These are phyloP conservation scores for Papilio gigon DNA, from an alignment of 2,888 invertebrate genomes.

Conservation along the genomic window DNA sequence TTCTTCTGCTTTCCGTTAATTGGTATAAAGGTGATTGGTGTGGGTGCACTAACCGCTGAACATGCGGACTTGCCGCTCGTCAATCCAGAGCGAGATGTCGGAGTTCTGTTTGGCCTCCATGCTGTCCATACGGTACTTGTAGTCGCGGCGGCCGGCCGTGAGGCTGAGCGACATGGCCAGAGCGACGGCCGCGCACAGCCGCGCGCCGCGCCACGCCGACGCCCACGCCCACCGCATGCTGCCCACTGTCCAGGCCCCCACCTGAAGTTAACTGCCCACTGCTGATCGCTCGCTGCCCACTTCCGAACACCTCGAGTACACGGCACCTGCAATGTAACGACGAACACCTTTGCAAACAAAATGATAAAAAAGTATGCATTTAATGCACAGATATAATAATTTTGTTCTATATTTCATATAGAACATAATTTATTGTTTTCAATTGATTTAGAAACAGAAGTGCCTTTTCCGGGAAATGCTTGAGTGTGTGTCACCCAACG, in stretches of 20 bases:
- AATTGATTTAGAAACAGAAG: not conserved
- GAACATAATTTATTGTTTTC: not conserved
- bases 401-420: not conserved
- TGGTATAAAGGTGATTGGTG: not conserved
- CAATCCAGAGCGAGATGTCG: conserved; percentile 94
- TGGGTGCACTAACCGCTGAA: conserved; percentile 87
- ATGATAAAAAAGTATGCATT: not conserved
- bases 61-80: conserved; percentile 94
- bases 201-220: conserved; percentile 67
- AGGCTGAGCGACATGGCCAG: conserved; percentile 70
- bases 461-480: not conserved
- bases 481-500: conserved; percentile 1
- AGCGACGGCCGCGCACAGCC: conserved; percentile 69
- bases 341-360: not conserved
- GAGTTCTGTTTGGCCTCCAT: conserved; percentile 59
- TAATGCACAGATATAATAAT: no score
- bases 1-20: no score
- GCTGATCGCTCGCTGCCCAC: not conserved
- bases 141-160: conserved; percentile 71
- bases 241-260: conserved; percentile 21
- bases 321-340: not conserved
- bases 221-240: conserved; percentile 65
- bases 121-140: conserved; percentile 54
- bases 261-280: not conserved
- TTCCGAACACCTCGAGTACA: not conserved